Evolutionary conservation across 2,113 vertebrate genomes (phyloP).

Genomic region (Eubucco bourcierii): DNA sequence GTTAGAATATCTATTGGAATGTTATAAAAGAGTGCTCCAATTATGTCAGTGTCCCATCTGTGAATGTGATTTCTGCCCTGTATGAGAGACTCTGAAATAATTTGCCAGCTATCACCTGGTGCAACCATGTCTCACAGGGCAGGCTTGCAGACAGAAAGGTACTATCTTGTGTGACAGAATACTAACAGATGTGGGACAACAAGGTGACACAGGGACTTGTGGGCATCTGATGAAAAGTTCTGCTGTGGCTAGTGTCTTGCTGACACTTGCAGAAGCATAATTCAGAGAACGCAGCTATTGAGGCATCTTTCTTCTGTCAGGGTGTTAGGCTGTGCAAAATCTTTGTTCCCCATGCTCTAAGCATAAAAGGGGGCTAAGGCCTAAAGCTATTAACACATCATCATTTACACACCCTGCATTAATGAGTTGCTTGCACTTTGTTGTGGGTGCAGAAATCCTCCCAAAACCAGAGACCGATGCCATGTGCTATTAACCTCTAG

Average conservation of each 20-base stretch:
- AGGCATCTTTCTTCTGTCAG: not conserved
- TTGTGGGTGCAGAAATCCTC: conserved; percentile 39
- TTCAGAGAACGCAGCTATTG: not conserved
- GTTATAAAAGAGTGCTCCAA: conserved; percentile 29
- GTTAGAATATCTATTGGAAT: conserved; percentile 42
- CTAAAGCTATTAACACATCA: conserved; percentile 13
- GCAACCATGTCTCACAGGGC: not conserved
- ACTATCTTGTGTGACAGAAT: not conserved
- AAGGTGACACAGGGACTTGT: rapidly evolving
- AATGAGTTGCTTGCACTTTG: not conserved
- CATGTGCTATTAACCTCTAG: not conserved
- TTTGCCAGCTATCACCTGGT: not conserved
- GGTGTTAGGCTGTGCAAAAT: not conserved
- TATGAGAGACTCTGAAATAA: not conserved
- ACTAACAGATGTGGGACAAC: not conserved
- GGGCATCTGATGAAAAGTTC: not conserved
- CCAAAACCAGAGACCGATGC: not conserved
- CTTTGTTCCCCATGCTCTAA: not conserved
- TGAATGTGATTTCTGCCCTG: conserved; percentile 36
- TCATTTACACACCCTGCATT: conserved; percentile 28
- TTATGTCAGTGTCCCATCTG: conserved; percentile 46
- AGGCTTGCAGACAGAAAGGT: not conserved
- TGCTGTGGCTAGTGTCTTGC: not conserved
- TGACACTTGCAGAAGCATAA: not conserved
- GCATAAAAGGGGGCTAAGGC: not conserved